These are phyloP conservation scores for Alethe diademata DNA, from an alignment of 2,113 vertebrate genomes.

Conservation along the genomic window DNA sequence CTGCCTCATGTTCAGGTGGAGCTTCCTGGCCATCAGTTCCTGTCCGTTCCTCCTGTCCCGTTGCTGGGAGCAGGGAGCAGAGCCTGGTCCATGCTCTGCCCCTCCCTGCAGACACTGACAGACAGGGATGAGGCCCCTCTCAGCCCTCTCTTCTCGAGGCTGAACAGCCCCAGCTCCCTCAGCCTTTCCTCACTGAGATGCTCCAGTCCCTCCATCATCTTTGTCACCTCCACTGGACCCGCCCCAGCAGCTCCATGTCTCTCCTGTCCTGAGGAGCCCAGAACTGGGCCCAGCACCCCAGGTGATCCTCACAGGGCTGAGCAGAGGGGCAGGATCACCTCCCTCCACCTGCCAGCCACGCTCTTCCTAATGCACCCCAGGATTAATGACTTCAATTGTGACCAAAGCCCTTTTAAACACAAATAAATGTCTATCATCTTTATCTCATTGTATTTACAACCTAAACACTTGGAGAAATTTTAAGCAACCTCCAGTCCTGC, in stretches of 20 bases:
- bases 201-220: not conserved
- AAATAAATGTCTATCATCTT: not conserved
- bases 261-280: not conserved
- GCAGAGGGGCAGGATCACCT: not conserved
- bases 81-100: not conserved
- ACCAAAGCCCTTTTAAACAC: not conserved
- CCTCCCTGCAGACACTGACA: not conserved
- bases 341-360: accelerated
- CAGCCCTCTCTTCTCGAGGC: too few relatives aligned
- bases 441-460: not conserved
- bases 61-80: accelerated
- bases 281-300: not conserved
- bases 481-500: not conserved
- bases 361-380: not conserved
- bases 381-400: not conserved
- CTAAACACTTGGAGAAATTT: not conserved
- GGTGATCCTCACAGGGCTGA: not conserved
- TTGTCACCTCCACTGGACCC: accelerated
- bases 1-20: not conserved
- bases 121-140: not conserved
- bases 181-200: not conserved
- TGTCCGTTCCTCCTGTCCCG: not conserved
- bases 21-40: not conserved
- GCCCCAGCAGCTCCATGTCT: not conserved
- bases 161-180: not conserved